Base-by-base conservation (phyloP, 1,140 invertebrate genomes). In the Sminthurinus signatus region DNA sequence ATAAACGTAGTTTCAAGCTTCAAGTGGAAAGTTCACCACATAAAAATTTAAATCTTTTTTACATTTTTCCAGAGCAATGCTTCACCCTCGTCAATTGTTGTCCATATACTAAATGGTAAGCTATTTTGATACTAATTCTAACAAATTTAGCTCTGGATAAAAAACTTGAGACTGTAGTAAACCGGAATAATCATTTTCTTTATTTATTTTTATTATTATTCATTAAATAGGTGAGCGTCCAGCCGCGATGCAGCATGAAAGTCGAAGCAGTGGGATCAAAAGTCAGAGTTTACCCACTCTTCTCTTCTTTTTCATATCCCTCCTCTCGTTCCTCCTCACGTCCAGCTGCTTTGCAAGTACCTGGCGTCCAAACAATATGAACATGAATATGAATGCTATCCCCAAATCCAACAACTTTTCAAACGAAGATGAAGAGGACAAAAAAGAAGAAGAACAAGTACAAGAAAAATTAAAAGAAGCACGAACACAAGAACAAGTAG, bases 61-160 rank as follows among this genome's bases (percentile, higher is more conserved):
- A 19, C 21, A 23, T 48, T 10, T 28, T 54, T 39, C 31, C 54
- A 56, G 54, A 56, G 54, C 36, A 56, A 83, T 69, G 80, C 81
- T 15, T 72, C 76, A 15, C 78, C 81, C 15, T 80, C 81, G 25
- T 80, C 77, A 56, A 80, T 83, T 64, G 76, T 76, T 44, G 82
- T 84, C 32, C 80, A 82, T 71, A 78, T 81, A 48, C 73, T 81
- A 39, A 76, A 79, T 64, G 78, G 79, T 79, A 73, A 73, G 74
- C 39, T 10, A 3, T 32, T 29, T 60, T 69, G 29, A 23, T 39
- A n/a, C 39, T 62, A 15, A 36, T 36, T 36, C 32, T 36, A 5
- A 8, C 15, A 8, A 36, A 8, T 36, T 36, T 36, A 10, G 44
- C 4, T 48, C 5, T 10, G 17, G 32, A 36, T 36, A 8, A 36